Base-by-base conservation (phyloP, 2,113 vertebrate genomes). In the Tursiops truncatus region DNA sequence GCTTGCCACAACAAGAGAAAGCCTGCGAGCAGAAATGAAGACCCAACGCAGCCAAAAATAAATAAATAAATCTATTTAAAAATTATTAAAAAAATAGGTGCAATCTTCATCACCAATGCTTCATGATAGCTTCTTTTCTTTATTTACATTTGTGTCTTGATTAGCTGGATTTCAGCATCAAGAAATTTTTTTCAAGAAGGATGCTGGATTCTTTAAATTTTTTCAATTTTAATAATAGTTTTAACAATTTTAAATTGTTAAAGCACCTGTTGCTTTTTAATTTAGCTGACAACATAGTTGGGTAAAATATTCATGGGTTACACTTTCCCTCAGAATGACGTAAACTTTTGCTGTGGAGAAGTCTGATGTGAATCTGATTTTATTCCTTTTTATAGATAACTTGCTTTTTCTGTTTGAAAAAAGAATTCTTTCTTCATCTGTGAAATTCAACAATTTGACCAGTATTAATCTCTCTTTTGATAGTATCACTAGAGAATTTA, bases 391-490 rank as follows among this genome's bases (percentile, higher is more conserved):
- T 63, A 71, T 31, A 65, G n/a, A 41, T 79, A 90, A 86, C 31
- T 33, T 94, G 15, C 18, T 67, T 94, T 86, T 62, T 80, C 13
- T 70, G 15, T 31, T 80, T 87, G 88, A 86, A 67, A 67, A 87
- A 91, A 68, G 33, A 58, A 74, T 73, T 91, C 8, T 50, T 89
- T 96, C 65, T 62, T 71, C 3, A 12, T 56, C 14, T 74, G 36
- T 94, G 63, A 81, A 89, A 81, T 81, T 58, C 47, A 91, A 44
- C 80, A 41, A 74, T 81, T 88, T 63, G 70, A 36, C 13, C 56
- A 87, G 56, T 18, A 58, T 86, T 80, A 81, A 87, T 90, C 20
- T 91, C 20, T 96, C 58, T 77, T 84, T 94, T 91, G 31, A 67
- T 79, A 28, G 17, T 50, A 90, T 89, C 53, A 28, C 79, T 90